Conservation (phyloP, 1,140 invertebrate genomes). For the Tetranychus cinnabarinus region DNA sequence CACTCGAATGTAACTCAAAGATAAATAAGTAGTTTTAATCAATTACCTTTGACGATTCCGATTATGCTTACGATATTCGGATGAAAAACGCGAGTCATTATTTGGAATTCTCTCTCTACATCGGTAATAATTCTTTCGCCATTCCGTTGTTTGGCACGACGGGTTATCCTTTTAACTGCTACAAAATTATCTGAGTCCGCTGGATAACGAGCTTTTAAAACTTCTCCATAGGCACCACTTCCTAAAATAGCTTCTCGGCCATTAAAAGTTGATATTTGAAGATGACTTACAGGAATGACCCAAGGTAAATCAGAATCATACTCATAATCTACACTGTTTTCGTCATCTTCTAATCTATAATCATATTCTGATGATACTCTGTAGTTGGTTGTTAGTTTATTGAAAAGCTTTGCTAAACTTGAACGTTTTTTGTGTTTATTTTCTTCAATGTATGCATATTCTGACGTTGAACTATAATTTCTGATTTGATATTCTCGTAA, state of each 20-base stretch:
- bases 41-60: conserved; percentile 35
- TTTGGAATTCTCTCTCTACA: conserved; percentile 38
- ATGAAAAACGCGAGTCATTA: conserved; percentile 55
- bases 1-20: too few relatives aligned
- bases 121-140: conserved; percentile 11
- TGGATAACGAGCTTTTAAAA: conserved; percentile 35
- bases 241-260: conserved; percentile 26
- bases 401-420: neutral
- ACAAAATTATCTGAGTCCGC: conserved; percentile 29
- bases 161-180: conserved; percentile 40
- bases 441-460: neutral
- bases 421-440: too few relatives aligned
- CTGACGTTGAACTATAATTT: neutral
- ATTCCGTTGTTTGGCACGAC: conserved; percentile 19
- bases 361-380: too few relatives aligned
- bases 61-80: conserved; percentile 64
- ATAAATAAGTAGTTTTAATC: neutral
- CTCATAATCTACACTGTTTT: neutral
- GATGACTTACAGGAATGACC: neutral
- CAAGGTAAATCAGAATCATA: neutral
- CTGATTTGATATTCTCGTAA: neutral
- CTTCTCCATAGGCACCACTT: conserved; percentile 44
- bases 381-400: too few relatives aligned
- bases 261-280: neutral
- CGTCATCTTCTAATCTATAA: neutral